A percentile compares a stretch with the other conserved stretches of the same genome.
Conservation (phyloP, 1,140 invertebrate genomes). For the Diabrotica undecimpunctata region DNA sequence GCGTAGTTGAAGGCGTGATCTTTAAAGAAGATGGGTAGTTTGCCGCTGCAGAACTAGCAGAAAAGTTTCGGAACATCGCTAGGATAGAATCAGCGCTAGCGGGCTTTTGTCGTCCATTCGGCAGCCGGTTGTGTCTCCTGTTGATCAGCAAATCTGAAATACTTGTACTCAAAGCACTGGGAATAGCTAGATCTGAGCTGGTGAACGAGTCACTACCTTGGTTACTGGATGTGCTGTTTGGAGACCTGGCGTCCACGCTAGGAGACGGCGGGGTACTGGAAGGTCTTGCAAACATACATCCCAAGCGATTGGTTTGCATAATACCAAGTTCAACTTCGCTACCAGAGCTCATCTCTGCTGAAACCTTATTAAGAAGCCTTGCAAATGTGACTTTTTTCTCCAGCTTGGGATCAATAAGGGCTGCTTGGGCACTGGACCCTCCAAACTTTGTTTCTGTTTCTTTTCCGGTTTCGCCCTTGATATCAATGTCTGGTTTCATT, state of each 20-base stretch:
- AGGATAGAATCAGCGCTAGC: conserved; percentile 71
- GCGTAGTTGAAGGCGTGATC: conserved; percentile 60
- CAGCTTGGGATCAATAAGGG: conserved; percentile 59
- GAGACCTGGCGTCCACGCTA: conserved; percentile 55
- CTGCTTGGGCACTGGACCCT: conserved; percentile 50
- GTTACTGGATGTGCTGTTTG: conserved; percentile 62
- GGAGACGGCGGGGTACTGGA: conserved; percentile 53
- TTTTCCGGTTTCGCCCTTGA: conserved; percentile 27
- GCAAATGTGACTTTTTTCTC: conserved; percentile 76
- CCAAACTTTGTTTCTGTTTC: conserved; percentile 58
- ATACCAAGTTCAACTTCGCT: conserved; percentile 61
- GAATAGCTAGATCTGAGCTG: conserved; percentile 58
- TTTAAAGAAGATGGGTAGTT: conserved; percentile 54
- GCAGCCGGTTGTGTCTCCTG: conserved; percentile 27
- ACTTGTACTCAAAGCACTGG: conserved; percentile 42
- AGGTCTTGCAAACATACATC: conserved; percentile 46
- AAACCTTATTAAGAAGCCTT: conserved; percentile 66
- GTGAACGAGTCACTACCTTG: conserved; percentile 68
- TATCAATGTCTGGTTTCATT: conserved; percentile 44
- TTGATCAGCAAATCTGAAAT: conserved; percentile 42
- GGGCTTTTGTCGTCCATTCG: conserved; percentile 52
- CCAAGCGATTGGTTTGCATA: conserved; percentile 43
- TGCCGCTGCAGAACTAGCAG: conserved; percentile 52
- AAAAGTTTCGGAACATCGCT: conserved; percentile 68
- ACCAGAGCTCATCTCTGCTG: conserved; percentile 67